A percentile compares a stretch with the other conserved stretches of the same genome.
These are phyloP conservation scores for Trichogramma dendrolimi DNA, from an alignment of 2,888 invertebrate species.

Conservation along the genomic window DNA sequence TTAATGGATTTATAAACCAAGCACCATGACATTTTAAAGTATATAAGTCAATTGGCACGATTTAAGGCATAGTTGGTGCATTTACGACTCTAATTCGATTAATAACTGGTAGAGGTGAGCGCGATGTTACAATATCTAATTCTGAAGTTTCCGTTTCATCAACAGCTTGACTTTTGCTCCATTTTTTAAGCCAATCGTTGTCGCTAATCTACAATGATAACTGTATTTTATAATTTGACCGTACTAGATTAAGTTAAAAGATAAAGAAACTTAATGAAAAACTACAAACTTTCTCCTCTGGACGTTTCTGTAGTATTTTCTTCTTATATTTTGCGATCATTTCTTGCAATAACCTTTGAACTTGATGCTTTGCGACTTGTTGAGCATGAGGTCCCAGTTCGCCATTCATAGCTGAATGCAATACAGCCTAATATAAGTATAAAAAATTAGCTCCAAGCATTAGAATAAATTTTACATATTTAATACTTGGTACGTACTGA, in stretches of 20 bases:
- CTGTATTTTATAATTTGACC: background rate
- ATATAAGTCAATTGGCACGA: too few relatives aligned
- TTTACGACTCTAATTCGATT: slow-evolving; percentile 22
- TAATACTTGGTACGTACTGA: slow-evolving; percentile 30
- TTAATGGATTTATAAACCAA: too few relatives aligned
- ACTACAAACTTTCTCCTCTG: slow-evolving; percentile 4
- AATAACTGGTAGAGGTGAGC: slow-evolving; percentile 5
- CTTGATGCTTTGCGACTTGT: slow-evolving; percentile 44
- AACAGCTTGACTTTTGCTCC: slow-evolving; percentile 26
- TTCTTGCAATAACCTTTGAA: slow-evolving; percentile 38
- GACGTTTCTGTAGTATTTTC: slow-evolving; percentile 20
- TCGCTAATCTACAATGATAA: slow-evolving; percentile 26
- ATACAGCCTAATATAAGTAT: slow-evolving; percentile 34
- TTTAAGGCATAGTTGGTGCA: background rate
- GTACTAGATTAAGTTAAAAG: background rate
- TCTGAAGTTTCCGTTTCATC: background rate
- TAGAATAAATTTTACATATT: background rate
- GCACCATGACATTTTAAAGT: too few relatives aligned
- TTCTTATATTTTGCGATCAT: slow-evolving; percentile 37
- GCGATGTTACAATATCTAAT: background rate
- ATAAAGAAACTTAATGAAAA: background rate
- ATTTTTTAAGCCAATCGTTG: slow-evolving; percentile 32
- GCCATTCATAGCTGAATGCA: slow-evolving; percentile 45
- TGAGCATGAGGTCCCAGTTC: slow-evolving; percentile 47
- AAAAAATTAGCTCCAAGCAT: background rate